Evolutionary conservation across 1,140 invertebrate genomes (phyloP).

Genomic region (Aradophagus sp.): DNA sequence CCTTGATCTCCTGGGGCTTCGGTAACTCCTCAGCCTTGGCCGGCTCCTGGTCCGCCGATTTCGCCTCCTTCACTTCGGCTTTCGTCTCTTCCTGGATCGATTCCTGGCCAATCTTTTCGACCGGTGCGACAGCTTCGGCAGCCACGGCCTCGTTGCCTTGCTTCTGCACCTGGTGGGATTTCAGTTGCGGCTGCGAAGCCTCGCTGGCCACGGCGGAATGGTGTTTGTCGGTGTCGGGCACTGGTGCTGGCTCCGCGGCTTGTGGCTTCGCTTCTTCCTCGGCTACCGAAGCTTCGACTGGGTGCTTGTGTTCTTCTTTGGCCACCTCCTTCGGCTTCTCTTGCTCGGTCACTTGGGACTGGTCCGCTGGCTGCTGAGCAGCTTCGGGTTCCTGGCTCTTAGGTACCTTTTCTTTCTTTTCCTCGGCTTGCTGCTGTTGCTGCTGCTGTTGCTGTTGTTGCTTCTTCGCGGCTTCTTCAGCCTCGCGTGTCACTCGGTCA

Average conservation of each 20-base stretch:
- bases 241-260: slow-evolving; percentile 2
- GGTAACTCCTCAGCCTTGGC: slow-evolving; percentile 60
- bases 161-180: slow-evolving; percentile 13
- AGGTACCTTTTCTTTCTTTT: slow-evolving; percentile 28
- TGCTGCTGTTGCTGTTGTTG: slow-evolving; percentile 24
- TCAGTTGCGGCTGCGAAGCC: slow-evolving; percentile 21
- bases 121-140: slow-evolving; percentile 7
- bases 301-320: slow-evolving; percentile 7
- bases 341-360: slow-evolving; percentile 10
- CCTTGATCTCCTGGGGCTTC: slow-evolving; percentile 62
- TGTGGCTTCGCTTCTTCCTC: slow-evolving; percentile 28
- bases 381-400: slow-evolving; percentile 36
- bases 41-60: slow-evolving; percentile 54
- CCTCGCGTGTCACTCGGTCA: slow-evolving; percentile 66
- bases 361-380: slow-evolving; percentile 10
- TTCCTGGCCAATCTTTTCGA: slow-evolving; percentile 10
- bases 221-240: background rate
- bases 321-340: slow-evolving; percentile 15
- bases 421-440: slow-evolving; percentile 34
- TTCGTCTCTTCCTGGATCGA: slow-evolving; percentile 32
- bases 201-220: too few relatives aligned
- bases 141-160: slow-evolving; percentile 10
- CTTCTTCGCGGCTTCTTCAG: slow-evolving; percentile 61
- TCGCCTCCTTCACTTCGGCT: slow-evolving; percentile 46
- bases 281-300: slow-evolving; percentile 21